Conservation (phyloP, 2,888 invertebrate species). For the Drosophila greeni region DNA sequence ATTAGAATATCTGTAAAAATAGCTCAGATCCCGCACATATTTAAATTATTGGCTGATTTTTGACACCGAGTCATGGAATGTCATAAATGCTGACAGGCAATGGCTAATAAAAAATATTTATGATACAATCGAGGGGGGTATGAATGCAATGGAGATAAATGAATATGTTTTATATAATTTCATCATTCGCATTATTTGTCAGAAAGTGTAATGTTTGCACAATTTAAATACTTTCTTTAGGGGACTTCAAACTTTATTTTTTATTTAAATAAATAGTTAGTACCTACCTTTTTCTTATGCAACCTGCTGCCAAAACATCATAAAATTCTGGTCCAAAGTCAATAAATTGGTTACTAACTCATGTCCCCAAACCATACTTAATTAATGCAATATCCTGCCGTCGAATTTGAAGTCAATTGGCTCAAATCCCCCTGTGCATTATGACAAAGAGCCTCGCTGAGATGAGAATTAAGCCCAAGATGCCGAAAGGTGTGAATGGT, state of each 20-base stretch:
- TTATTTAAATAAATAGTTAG: too few species aligned
- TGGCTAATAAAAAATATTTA: conserved; percentile 12
- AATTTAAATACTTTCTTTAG: background rate
- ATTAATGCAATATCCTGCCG: conserved; percentile 7
- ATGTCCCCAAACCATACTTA: background rate
- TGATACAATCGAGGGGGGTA: background rate
- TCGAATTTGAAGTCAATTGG: conserved; percentile 7
- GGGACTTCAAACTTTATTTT: background rate
- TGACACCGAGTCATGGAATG: conserved; percentile 48
- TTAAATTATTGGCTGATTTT: conserved; percentile 56
- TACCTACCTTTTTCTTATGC: too few species aligned
- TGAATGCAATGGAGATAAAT: background rate
- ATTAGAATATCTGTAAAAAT: conserved; percentile 56
- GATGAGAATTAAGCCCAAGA: conserved; percentile 23
- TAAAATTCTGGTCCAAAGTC: background rate
- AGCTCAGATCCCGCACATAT: conserved; percentile 31
- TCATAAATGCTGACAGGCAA: conserved; percentile 27
- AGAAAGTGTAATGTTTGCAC: background rate
- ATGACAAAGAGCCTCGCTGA: background rate
- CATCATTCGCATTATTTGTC: background rate
- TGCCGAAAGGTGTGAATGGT: conserved; percentile 31
- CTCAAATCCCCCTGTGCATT: conserved; percentile 1
- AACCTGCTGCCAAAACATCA: background rate
- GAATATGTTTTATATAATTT: background rate
- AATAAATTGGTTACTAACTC: background rate